These are phyloP conservation scores for Trissolcus japonicus DNA, from an alignment of 2,888 invertebrate genomes.

Conservation along the genomic window DNA sequence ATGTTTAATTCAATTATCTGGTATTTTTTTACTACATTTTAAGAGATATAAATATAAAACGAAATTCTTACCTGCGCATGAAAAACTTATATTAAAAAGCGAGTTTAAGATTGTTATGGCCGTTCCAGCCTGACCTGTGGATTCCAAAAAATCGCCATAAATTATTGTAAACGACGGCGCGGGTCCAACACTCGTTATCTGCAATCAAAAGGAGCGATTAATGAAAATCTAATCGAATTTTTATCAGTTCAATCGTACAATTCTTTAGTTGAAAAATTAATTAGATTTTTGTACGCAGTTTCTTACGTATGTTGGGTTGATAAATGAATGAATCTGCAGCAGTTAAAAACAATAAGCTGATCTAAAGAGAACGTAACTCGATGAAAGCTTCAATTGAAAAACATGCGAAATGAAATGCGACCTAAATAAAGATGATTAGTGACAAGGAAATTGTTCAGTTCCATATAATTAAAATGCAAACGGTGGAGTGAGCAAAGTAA, in stretches of 20 bases:
- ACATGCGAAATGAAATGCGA: constrained; percentile 35
- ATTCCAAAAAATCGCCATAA: constrained; percentile 83
- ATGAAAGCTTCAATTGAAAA: constrained; percentile 31
- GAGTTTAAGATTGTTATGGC: constrained; percentile 84
- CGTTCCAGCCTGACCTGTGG: constrained; percentile 82
- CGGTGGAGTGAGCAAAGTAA: constrained; percentile 80
- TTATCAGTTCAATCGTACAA: not conserved
- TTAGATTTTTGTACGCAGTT: not conserved
- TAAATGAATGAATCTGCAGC: not conserved
- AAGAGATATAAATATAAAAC: no score
- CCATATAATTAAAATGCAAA: constrained; percentile 78
- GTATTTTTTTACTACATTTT: no score
- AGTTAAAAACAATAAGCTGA: constrained; percentile 5
- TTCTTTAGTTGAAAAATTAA: not conserved
- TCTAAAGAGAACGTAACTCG: not conserved
- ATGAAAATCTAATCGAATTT: not conserved
- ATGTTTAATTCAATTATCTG: no score
- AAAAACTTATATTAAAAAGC: constrained; percentile 82
- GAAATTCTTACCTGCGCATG: constrained; percentile 80
- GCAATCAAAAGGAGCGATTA: not conserved
- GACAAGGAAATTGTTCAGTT: constrained; percentile 39
- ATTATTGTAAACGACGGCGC: constrained; percentile 84
- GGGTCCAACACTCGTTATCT: constrained; percentile 84
- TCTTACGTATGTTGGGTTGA: not conserved
- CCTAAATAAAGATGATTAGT: constrained; percentile 36